Percentiles rank a stretch among this genome's conserved stretches.
Conservation (phyloP, 2,113 vertebrate genomes). For the Etheostoma spectabile region DNA sequence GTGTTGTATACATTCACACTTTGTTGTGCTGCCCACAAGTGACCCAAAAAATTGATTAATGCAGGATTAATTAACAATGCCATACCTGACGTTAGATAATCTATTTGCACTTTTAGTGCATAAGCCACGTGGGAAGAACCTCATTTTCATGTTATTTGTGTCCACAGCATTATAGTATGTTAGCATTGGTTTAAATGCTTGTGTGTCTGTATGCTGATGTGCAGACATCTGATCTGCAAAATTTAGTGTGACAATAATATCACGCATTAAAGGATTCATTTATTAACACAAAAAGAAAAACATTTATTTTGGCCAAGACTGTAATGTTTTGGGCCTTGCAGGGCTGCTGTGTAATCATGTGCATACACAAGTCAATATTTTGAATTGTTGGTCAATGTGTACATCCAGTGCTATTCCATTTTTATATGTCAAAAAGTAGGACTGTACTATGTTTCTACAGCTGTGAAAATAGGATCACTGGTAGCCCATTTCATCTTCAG, state of each 20-base stretch:
- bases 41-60: not conserved
- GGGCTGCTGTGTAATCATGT: not conserved
- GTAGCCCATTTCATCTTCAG: not conserved
- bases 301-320: not conserved
- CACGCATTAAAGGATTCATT: constrained; percentile 9
- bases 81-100: not conserved
- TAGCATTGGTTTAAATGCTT: not conserved
- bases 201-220: not conserved
- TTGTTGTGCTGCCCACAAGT: not conserved
- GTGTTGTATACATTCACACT: not conserved
- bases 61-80: not conserved
- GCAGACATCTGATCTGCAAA: not conserved
- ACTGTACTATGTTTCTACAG: not conserved
- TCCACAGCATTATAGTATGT: not conserved
- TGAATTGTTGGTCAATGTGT: not conserved
- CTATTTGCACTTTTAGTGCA: not conserved
- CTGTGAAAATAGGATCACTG: not conserved
- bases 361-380: not conserved
- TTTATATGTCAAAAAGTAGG: not conserved
- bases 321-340: rapidly evolving
- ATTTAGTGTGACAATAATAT: not conserved
- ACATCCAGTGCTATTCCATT: not conserved
- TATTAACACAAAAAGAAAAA: constrained; percentile 10
- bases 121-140: not conserved
- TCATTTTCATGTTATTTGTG: not conserved